Conservation (phyloP, 2,797 vertebrate species). For the Sebastes goodei region DNA sequence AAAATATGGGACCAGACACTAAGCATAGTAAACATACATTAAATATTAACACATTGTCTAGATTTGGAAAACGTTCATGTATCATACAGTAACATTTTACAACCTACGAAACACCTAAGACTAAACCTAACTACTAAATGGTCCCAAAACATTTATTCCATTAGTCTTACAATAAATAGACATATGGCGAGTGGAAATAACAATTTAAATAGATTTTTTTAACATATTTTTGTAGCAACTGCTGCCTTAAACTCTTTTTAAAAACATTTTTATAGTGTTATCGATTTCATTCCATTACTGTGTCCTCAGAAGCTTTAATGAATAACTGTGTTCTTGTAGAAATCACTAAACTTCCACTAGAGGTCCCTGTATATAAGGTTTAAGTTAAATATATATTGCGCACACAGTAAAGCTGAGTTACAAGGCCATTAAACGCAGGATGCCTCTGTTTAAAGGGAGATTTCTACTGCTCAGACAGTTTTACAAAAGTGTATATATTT, state of each 20-base stretch:
- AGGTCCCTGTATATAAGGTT: slow-evolving; percentile 11
- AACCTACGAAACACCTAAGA: not conserved
- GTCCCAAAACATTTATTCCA: not conserved
- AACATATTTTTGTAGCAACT: too few species aligned
- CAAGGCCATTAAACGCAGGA: not conserved
- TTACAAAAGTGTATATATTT: not conserved
- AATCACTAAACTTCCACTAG: slow-evolving; percentile 5
- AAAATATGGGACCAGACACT: not conserved
- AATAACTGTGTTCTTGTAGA: not conserved
- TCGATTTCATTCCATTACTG: not conserved
- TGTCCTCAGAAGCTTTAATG: not conserved
- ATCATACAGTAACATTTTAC: not conserved
- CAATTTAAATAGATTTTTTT: too few species aligned
- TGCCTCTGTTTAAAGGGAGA: not conserved
- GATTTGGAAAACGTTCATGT: not conserved
- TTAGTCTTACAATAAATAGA: not conserved
- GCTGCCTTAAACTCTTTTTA: too few species aligned
- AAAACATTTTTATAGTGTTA: not conserved
- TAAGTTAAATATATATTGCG: not conserved
- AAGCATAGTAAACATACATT: not conserved
- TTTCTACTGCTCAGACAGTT: not conserved
- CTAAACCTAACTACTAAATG: not conserved
- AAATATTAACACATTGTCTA: not conserved
- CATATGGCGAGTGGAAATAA: too few species aligned
- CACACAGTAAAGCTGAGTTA: not conserved